Base-by-base conservation (phyloP, 2,113 vertebrate species). In the Sterrhoptilus dennistouni region DNA sequence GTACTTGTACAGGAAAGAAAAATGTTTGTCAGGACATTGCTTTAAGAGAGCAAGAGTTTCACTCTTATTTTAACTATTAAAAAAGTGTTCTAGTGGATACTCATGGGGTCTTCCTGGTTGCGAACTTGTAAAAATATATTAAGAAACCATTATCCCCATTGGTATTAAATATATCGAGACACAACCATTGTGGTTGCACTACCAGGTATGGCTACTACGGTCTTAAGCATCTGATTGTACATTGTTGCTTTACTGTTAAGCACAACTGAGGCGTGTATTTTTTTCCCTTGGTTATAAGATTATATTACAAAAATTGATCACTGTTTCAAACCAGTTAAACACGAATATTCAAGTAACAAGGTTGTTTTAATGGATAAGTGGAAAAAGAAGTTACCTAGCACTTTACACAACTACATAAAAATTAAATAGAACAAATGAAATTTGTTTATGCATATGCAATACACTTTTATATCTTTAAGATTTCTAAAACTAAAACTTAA, bases 361-460 rank as follows among this genome's bases (percentile, higher is more conserved):
- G 97, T 95, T 95, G 95, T 97, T 95, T 96, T 95, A 93, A 96
- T 97, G 97, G 95, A 76, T 90, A 97, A 96, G 93, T 38, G 78
- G 93, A 76, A 96, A 94, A 94, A 85, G 91, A 97, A 64, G 86
- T 97, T 91, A 95, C 87, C 97, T 97, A 97, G 95, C 97, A 97
- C 96, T 98, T 98, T 96, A 98, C 97, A 98, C 93, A 95, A 87
- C 97, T 97, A 98, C 96, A 97, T 95, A 95, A 96, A 98, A 98
- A 97, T 98, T 98, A 98, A 98, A 98, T 98, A 98, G 96, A 98
- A 98, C 97, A 97, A 97, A 98, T 91, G 96, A 98, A 96, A 97
- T 96, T 95, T 95, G 92, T 96, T 98, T 98, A 97, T 98, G 98
- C 96, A 97, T 98, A 97, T 93, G 97, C 96, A 97, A 97, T 97